Percentiles rank a stretch among this genome's conserved stretches.
These are phyloP conservation scores for Adelosebastes latens DNA, from an alignment of 2,797 vertebrate genomes.

Conservation along the genomic window DNA sequence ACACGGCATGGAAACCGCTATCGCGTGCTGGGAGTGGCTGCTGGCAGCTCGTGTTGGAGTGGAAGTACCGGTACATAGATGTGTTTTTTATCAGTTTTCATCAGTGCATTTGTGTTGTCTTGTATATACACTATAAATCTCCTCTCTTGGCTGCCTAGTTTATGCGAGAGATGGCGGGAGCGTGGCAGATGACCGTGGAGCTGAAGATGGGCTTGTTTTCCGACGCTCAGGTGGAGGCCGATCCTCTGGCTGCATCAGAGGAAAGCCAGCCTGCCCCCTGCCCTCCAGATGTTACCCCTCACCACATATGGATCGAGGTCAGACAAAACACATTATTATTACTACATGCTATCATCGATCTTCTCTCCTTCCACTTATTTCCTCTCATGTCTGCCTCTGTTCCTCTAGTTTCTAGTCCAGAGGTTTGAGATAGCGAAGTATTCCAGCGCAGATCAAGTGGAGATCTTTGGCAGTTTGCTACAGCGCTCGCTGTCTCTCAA, in stretches of 20 bases:
- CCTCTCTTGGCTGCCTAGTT: conserved; percentile 79
- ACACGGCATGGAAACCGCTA: conserved; percentile 93
- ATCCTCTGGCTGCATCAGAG: conserved; percentile 94
- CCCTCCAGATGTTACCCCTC: conserved; percentile 91
- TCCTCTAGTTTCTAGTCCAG: conserved; percentile 91
- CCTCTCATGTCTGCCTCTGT: not conserved
- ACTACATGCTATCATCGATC: not conserved
- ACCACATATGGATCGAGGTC: conserved; percentile 96
- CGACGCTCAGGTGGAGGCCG: conserved; percentile 90
- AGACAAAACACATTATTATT: conserved; percentile 27
- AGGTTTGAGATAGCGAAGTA: conserved; percentile 99
- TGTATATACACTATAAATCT: rapidly evolving
- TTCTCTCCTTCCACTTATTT: not conserved
- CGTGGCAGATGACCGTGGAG: conserved; percentile 98
- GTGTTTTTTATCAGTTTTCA: not conserved
- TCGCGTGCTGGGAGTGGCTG: conserved; percentile 98
- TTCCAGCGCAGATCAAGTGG: conserved; percentile 97
- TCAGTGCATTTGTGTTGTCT: not conserved
- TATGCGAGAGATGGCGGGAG: conserved; percentile 96
- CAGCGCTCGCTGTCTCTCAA: conserved; percentile 93
- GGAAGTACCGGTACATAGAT: conserved; percentile 89
- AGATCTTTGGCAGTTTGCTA: conserved; percentile 94
- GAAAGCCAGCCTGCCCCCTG: conserved; percentile 92
- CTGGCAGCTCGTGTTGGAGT: conserved; percentile 91
- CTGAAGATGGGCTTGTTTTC: conserved; percentile 94